Evolutionary conservation across 2,888 invertebrate species (phyloP).

Genomic region (Fragum sueziense): DNA sequence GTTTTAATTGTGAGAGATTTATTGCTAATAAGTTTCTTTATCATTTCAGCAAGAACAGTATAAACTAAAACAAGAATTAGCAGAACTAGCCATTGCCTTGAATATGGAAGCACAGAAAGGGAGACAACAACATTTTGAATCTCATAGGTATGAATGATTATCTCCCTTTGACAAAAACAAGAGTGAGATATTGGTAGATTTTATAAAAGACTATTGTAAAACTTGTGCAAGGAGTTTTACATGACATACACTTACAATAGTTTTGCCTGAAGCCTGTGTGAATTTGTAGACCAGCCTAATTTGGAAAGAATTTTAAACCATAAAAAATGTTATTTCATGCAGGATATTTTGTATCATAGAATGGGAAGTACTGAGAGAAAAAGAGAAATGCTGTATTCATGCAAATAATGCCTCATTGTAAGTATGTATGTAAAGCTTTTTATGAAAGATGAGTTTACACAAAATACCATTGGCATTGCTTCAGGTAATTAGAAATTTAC

Average conservation of each 20-base stretch:
- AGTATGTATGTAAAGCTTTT: no score
- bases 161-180: no score
- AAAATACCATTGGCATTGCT: background rate
- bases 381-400: no score
- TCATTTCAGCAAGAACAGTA: slow-evolving; percentile 77
- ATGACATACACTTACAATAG: background rate
- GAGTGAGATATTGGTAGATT: no score
- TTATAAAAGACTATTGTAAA: no score
- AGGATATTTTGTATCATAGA: no score
- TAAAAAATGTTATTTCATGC: no score
- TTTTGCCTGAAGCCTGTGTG: background rate
- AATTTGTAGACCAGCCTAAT: background rate
- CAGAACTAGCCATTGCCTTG: slow-evolving; percentile 78
- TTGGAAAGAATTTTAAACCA: background rate
- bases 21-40: no score
- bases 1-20: no score
- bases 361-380: no score
- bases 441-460: no score
- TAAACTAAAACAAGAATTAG: slow-evolving; percentile 78
- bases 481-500: background rate
- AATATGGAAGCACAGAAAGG: slow-evolving; percentile 81
- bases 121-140: slow-evolving; percentile 68
- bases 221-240: background rate
- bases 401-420: no score
- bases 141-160: slow-evolving; percentile 61